These are phyloP conservation scores for Pachydiplax longipennis DNA, from an alignment of 2,888 invertebrate species.

Conservation along the genomic window DNA sequence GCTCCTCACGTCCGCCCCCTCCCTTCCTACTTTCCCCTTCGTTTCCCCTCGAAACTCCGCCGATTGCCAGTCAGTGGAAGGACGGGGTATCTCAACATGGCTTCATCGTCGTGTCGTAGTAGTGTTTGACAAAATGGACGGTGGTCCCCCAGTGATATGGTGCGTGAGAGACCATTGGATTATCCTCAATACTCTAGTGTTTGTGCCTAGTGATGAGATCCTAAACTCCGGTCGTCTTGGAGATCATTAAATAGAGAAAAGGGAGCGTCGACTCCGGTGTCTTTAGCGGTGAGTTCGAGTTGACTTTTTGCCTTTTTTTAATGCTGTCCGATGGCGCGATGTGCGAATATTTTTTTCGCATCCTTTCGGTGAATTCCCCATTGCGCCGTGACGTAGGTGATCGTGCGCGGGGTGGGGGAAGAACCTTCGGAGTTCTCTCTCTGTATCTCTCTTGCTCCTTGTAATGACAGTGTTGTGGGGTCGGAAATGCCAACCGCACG, in stretches of 20 bases:
- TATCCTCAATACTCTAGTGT: too few relatives aligned
- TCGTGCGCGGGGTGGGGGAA: neutral
- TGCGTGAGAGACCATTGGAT: too few relatives aligned
- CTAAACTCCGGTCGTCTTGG: neutral
- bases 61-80: conserved; percentile 36
- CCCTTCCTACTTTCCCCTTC: neutral
- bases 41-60: neutral
- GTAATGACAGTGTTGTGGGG: conserved; percentile 16
- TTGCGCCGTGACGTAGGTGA: conserved; percentile 32
- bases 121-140: conserved; percentile 40
- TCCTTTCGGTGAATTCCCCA: neutral
- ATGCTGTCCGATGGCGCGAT: neutral
- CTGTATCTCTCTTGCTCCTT: neutral
- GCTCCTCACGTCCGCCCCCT: neutral
- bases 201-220: neutral
- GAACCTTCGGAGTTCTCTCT: conserved; percentile 14
- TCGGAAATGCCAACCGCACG: neutral
- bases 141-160: neutral
- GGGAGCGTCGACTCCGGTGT: neutral
- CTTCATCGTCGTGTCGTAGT: conserved; percentile 9
- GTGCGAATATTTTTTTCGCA: neutral
- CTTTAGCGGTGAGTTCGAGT: neutral
- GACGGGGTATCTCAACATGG: conserved; percentile 33
- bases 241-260: neutral
- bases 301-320: neutral